These are phyloP conservation scores for Macrobrachium rosenbergii DNA, from an alignment of 1,140 invertebrate genomes.

Conservation along the genomic window DNA sequence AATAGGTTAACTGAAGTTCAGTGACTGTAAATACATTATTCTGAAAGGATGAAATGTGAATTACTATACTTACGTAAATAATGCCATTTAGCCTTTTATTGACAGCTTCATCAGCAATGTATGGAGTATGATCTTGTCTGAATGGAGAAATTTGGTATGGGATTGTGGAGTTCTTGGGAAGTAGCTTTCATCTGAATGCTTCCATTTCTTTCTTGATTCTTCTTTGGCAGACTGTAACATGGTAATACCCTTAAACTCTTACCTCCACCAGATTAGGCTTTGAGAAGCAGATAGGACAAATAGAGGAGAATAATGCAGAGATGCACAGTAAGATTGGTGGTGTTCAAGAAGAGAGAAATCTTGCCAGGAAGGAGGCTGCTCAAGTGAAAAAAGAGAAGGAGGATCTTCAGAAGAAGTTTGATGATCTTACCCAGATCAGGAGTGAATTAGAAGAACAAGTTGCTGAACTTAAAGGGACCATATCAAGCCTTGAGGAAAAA, in stretches of 20 bases:
- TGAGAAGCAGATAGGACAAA: slow-evolving; percentile 57
- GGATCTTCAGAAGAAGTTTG: slow-evolving; percentile 32
- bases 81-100: too few relatives aligned
- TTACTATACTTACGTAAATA: too few relatives aligned
- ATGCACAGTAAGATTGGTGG: slow-evolving; percentile 55
- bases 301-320: slow-evolving; percentile 55
- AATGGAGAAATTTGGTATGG: not conserved
- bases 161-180: not conserved
- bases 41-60: too few relatives aligned
- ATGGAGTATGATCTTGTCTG: not conserved
- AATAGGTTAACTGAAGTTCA: too few relatives aligned
- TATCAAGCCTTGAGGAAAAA: slow-evolving; percentile 31
- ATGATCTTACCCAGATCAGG: slow-evolving; percentile 32
- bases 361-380: slow-evolving; percentile 6
- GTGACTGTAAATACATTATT: too few relatives aligned
- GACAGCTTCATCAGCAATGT: too few relatives aligned
- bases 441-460: slow-evolving; percentile 28
- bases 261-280: slow-evolving; percentile 31
- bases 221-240: not conserved
- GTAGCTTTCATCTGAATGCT: too few relatives aligned
- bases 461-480: slow-evolving; percentile 4
- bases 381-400: slow-evolving; percentile 24
- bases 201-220: not conserved
- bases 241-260: not conserved
- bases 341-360: slow-evolving; percentile 35